Conservation (phyloP, 2,113 vertebrate genomes). For the Puntigrus tetrazona region DNA sequence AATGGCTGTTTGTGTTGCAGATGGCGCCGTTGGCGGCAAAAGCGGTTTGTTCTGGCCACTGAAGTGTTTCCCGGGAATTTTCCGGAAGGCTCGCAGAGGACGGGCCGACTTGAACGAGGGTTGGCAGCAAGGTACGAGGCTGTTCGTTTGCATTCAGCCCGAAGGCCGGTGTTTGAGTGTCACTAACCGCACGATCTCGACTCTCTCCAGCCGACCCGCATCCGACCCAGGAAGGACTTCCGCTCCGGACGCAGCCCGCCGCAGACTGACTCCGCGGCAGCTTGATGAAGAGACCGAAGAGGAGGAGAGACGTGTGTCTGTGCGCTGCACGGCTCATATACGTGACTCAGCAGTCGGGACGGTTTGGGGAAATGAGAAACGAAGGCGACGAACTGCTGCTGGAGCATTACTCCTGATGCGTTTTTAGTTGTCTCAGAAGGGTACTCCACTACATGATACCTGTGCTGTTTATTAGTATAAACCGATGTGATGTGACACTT, state of each 20-base stretch:
- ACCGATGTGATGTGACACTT: neutral
- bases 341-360: too few relatives aligned
- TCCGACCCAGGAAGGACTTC: slow-evolving; percentile 69
- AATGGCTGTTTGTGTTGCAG: slow-evolving; percentile 66
- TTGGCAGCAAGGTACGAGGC: slow-evolving; percentile 63
- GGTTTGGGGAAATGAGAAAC: neutral
- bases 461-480: neutral
- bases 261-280: slow-evolving; percentile 40
- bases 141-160: neutral
- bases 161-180: neutral
- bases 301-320: slow-evolving; percentile 10
- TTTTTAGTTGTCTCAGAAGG: neutral
- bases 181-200: neutral
- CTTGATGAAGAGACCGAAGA: slow-evolving; percentile 25
- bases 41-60: slow-evolving; percentile 61
- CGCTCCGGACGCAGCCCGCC: slow-evolving; percentile 61
- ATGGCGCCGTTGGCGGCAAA: slow-evolving; percentile 57
- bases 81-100: slow-evolving; percentile 53
- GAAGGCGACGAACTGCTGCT: neutral
- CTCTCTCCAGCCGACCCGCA: slow-evolving; percentile 61
- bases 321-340: neutral
- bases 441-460: neutral
- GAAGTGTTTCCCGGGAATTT: slow-evolving; percentile 61
- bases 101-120: slow-evolving; percentile 44
- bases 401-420: neutral